These are phyloP conservation scores for Aplodontia rufa DNA, from an alignment of 2,113 vertebrate species.

Conservation along the genomic window DNA sequence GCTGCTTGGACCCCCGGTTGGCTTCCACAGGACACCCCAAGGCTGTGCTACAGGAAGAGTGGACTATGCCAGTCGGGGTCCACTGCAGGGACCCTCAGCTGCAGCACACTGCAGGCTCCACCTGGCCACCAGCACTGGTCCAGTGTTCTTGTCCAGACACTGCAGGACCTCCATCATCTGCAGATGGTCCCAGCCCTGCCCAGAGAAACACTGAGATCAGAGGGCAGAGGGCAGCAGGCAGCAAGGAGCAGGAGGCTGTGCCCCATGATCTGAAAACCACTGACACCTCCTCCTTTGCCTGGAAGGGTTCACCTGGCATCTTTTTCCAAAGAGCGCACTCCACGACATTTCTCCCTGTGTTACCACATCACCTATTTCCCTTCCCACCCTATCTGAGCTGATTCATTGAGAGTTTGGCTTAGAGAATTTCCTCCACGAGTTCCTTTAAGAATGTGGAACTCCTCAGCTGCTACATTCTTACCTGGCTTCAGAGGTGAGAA, in stretches of 20 bases:
- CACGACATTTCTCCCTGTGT: background rate
- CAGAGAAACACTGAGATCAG: background rate
- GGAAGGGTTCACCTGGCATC: background rate
- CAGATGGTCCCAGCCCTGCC: background rate
- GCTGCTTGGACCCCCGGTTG: no score
- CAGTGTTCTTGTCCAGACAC: background rate
- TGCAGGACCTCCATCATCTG: background rate
- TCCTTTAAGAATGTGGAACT: background rate
- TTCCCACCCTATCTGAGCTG: background rate
- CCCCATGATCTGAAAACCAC: no score
- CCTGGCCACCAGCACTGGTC: background rate
- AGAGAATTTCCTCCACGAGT: background rate
- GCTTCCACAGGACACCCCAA: no score
- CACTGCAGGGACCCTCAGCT: background rate
- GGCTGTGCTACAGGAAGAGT: no score
- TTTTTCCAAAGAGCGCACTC: background rate
- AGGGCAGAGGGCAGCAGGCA: background rate
- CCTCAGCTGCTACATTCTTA: background rate
- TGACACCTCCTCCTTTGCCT: background rate
- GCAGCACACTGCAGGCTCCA: background rate
- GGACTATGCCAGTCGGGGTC: no score
- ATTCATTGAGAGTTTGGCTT: background rate
- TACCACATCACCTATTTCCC: no score
- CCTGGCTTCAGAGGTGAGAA: background rate
- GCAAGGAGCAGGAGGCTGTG: background rate